Evolutionary conservation across 1,140 invertebrate genomes (phyloP).

Genomic region (Bombus terrestris): DNA sequence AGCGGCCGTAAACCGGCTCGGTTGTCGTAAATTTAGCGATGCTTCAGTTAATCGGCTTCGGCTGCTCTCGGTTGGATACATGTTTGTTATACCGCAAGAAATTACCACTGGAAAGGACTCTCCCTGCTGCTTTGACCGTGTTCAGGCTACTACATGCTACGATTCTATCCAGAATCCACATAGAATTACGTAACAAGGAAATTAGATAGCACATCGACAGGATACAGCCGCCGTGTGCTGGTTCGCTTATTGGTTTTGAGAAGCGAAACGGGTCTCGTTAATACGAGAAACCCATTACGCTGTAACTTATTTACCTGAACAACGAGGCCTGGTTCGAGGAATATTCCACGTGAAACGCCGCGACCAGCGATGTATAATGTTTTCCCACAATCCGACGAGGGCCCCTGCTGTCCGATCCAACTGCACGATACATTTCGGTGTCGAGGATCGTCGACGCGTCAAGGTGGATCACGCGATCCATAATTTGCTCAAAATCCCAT

Average conservation of each 20-base stretch:
- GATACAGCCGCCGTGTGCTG: not conserved
- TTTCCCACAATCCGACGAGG: not conserved
- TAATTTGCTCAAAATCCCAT: not conserved
- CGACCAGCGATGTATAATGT: not conserved
- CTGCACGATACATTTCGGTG: not conserved
- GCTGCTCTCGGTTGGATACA: not conserved
- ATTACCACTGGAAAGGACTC: not conserved
- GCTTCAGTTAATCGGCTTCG: not conserved
- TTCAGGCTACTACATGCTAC: not conserved
- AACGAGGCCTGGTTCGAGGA: not conserved
- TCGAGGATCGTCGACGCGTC: not conserved
- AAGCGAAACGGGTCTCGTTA: not conserved
- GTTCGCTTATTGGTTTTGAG: not conserved
- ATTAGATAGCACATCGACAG: not conserved
- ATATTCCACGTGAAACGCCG: not conserved
- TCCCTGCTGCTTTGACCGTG: slow-evolving; percentile 4
- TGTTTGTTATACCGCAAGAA: not conserved
- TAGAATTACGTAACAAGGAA: slow-evolving; percentile 17
- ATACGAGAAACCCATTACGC: slow-evolving; percentile 14
- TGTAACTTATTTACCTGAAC: slow-evolving; percentile 3
- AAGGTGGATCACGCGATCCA: not conserved
- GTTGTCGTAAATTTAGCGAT: slow-evolving; percentile 3
- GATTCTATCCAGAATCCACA: not conserved
- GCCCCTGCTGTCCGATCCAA: not conserved
- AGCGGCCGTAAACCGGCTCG: not conserved